Percentiles rank a stretch among this genome's conserved stretches.
These are phyloP conservation scores for Stigmatopora argus DNA, from an alignment of 2,113 vertebrate species.

Conservation along the genomic window DNA sequence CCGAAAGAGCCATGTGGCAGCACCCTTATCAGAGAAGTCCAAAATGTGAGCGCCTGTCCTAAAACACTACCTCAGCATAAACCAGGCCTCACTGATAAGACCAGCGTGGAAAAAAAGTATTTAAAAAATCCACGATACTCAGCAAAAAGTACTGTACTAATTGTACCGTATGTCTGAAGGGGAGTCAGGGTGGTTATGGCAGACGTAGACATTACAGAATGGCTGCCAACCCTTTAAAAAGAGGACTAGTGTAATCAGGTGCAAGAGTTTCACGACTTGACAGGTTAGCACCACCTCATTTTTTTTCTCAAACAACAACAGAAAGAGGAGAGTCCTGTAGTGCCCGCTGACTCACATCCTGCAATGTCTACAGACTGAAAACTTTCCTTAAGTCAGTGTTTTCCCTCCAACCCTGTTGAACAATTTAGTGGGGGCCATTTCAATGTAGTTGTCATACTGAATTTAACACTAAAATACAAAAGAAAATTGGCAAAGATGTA, in stretches of 20 bases:
- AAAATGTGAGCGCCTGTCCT: not conserved
- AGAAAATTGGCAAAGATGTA: too few species aligned
- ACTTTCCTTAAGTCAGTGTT: conserved; percentile 14
- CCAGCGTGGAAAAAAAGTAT: too few species aligned
- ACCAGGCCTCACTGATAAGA: conserved; percentile 21
- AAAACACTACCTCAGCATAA: conserved; percentile 11
- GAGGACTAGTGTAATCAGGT: conserved; percentile 9
- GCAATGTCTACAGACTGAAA: conserved; percentile 6
- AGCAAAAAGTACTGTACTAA: not conserved
- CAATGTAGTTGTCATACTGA: not conserved
- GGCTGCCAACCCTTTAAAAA: not conserved
- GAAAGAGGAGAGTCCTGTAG: not conserved
- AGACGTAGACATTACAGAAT: not conserved
- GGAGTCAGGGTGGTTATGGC: conserved; percentile 13
- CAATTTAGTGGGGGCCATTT: not conserved
- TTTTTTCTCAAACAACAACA: conserved; percentile 3
- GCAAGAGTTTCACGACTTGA: conserved; percentile 3
- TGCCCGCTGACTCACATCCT: conserved; percentile 35
- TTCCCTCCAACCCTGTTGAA: not conserved
- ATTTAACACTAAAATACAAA: not conserved
- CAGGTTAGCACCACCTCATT: not conserved
- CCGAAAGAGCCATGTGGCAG: not conserved
- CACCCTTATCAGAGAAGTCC: not conserved
- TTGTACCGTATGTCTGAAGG: not conserved
- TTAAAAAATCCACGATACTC: not conserved